Evolutionary conservation across 2,888 invertebrate species (phyloP), one percentile per base, ranked within the genome.

Genomic region (Actias luna): DNA sequence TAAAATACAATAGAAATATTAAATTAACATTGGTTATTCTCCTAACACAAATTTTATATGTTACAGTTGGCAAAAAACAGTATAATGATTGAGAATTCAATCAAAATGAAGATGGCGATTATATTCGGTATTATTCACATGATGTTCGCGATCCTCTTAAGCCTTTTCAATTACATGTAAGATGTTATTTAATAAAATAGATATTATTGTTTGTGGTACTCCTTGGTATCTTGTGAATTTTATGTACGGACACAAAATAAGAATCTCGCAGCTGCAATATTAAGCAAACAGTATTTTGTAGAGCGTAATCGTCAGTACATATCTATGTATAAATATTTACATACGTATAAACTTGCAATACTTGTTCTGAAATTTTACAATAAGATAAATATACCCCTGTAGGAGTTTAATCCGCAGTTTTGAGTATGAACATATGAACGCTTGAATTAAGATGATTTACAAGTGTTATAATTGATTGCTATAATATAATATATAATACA

Each of bases 41-140:
- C 64, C 62, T 60, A 39, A 7, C 46, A 31, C 12, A 52, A 25
- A 18, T 33, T 60, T 52, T 46, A 4, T 63, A 57, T 69, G 22
- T 87, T 84, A 33, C 77, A 93, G 93, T 46, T 89, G 3, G 70
- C 96, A 0, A 93, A 93, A 55, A 99, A 99, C 83, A 97, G 97
- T 86, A 98, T 99, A 65, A 95, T 97, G 70, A 97, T 97, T 80
- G 92, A 97, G 60, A 99, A 99, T 85, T 97, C 98, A 0, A 95
- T 96, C 83, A 99, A 99, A 92, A 99, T 99, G 99, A 97, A 98
- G 85, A 83, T 98, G 65, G 98, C 99, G 0, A 97, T 99, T 31
- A 96, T 98, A 35, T 93, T 99, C 67, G 99, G 99, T 10, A 96
- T 99, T 0, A 75, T 94, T n/a, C 99, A 99, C 81, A 99, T 99